Conservation (phyloP, 2,888 invertebrate genomes). For the Cylindroiulus punctatus region DNA sequence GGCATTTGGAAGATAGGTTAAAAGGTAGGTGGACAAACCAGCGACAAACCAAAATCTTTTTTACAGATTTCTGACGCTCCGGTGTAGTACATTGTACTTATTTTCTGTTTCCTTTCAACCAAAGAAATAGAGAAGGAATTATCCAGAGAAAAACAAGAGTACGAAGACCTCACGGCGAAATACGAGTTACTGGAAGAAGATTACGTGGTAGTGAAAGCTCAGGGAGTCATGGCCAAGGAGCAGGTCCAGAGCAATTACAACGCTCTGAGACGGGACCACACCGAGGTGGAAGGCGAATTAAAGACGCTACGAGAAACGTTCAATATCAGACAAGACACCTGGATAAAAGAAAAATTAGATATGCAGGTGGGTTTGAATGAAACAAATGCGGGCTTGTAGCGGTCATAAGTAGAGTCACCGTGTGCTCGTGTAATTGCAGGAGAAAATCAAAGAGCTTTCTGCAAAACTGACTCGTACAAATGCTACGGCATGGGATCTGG, state of each 20-base stretch:
- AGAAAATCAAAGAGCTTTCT: constrained; percentile 68
- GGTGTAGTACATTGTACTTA: background rate
- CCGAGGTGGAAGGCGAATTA: constrained; percentile 73
- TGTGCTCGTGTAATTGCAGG: constrained; percentile 62
- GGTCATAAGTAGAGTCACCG: background rate
- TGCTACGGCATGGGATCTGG: constrained; percentile 71
- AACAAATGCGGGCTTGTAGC: background rate
- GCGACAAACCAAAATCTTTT: background rate
- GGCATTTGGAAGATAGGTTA: constrained; percentile 72
- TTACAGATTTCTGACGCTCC: background rate
- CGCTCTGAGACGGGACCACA: constrained; percentile 74
- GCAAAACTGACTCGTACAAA: constrained; percentile 61
- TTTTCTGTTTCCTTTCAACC: background rate
- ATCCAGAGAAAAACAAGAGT: constrained; percentile 76
- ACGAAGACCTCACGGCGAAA: constrained; percentile 81
- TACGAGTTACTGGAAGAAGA: constrained; percentile 87
- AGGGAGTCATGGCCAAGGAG: constrained; percentile 83
- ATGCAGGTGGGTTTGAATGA: constrained; percentile 70
- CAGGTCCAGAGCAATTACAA: constrained; percentile 76
- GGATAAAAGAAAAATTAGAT: constrained; percentile 78
- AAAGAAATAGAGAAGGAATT: constrained; percentile 75
- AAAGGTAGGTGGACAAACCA: constrained; percentile 67
- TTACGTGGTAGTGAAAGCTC: constrained; percentile 83
- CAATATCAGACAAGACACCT: constrained; percentile 75
- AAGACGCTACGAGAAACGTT: constrained; percentile 74